Evolutionary conservation across 2,888 invertebrate genomes (phyloP), one percentile per base, ranked within the genome.

Genomic region (Gisinianus flammeolus): DNA sequence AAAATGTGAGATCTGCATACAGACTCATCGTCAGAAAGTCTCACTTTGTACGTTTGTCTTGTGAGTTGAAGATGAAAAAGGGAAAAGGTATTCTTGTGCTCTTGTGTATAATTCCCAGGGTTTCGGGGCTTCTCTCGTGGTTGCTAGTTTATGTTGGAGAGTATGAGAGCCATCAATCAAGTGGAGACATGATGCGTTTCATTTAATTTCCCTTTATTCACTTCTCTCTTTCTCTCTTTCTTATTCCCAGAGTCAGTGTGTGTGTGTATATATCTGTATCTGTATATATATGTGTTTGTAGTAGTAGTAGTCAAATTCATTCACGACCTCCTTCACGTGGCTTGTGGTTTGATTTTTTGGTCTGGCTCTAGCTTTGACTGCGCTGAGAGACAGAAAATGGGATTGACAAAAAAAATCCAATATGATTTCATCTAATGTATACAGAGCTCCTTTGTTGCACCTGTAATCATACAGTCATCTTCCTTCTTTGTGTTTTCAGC

Each of bases 151-250:
- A 4, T 66, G 31, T 26, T 10, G 66, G 66, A 66, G 28, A 72
- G 58, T 56, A 54, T 72, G 58, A 72, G 72, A 54, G 72, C 62
- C 73, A 73, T 73, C 73, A 73, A 73, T 73, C 73, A 73, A 73
- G 28, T 62, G 73, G 73, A 73, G 73, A 73, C 73, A 62, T 62
- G 73, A 73, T 73, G 73, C 73, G 73, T 73, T 73, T 73, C 73
- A 73, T 73, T 73, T 62, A 73, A 73, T 64, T 73, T 73, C 56
- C 73, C 56, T 73, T 64, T 73, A 73, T 73, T 73, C 73, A 73
- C 73, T 62, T 62, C 24, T 30, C 44, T 62, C 62, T 62, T 62
- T 26, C 62, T 62, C 28, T 26, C 16, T 44, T 19, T 44, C 44
- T 44, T 44, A n/a, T 44, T 1, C 44, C 19, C 44, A 44, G 16